phyloP scores from a whole-genome alignment of 2,888 invertebrate genomes.

The Emmelina monodactyla region DNA sequence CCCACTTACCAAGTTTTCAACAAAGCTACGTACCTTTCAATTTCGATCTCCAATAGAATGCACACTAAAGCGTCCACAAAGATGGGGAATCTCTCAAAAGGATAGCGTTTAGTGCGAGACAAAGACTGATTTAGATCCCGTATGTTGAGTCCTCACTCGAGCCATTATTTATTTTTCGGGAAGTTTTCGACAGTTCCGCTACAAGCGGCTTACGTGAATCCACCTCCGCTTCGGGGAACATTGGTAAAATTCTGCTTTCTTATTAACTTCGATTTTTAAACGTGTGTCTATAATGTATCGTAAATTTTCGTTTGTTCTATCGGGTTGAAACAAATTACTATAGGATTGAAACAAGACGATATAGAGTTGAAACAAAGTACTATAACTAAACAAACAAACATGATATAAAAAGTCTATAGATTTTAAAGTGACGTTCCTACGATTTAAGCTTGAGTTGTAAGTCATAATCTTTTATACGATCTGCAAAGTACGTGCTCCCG shows the following conservation, averaged over 20 bases:
- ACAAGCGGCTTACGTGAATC: conserved; percentile 15
- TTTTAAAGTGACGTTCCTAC: too few species aligned
- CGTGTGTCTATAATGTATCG: conserved; percentile 3
- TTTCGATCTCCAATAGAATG: conserved; percentile 46
- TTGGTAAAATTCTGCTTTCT: conserved; percentile 28
- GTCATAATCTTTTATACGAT: too few species aligned
- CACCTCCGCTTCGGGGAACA: conserved; percentile 15
- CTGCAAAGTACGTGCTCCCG: conserved; percentile 46
- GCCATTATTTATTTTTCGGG: conserved; percentile 56
- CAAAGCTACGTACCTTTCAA: conserved; percentile 25
- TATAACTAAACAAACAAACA: too few species aligned
- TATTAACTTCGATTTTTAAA: conserved; percentile 8
- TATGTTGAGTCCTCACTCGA: conserved; percentile 40
- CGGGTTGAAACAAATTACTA: too few species aligned
- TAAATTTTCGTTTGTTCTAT: conserved; percentile 21
- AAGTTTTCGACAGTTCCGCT: conserved; percentile 36
- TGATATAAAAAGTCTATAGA: too few species aligned
- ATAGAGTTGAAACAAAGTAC: too few species aligned
- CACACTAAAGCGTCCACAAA: conserved; percentile 38
- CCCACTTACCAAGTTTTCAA: too few species aligned
- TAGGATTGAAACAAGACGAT: too few species aligned
- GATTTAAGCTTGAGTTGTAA: too few species aligned
- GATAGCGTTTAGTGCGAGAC: conserved; percentile 57
- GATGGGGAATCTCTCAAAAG: conserved; percentile 60
- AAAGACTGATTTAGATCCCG: conserved; percentile 58